These are phyloP conservation scores for Thalassophryne amazonica DNA, from an alignment of 2,797 vertebrate genomes.

Conservation along the genomic window DNA sequence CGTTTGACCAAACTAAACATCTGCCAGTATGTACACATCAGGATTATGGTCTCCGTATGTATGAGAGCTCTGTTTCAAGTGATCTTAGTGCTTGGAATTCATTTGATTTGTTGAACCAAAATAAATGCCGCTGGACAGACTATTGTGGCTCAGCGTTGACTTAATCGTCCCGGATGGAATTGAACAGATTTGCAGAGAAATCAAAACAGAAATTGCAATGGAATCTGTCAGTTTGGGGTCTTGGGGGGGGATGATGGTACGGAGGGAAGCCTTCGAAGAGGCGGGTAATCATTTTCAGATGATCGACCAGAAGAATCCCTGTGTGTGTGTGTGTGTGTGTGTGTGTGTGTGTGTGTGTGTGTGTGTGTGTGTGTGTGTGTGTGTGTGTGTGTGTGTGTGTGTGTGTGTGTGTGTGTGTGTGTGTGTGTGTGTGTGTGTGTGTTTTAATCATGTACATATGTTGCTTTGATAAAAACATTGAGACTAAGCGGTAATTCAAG, in stretches of 20 bases:
- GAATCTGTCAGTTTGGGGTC: constrained; percentile 77
- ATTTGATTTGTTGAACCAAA: constrained; percentile 67
- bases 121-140: constrained; percentile 58
- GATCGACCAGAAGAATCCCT: constrained; percentile 66
- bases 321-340: constrained; percentile 27
- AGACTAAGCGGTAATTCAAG: constrained; percentile 42
- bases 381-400: constrained; percentile 12
- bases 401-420: neutral
- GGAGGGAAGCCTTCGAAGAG: constrained; percentile 70
- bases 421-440: constrained; percentile 7
- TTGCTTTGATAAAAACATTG: constrained; percentile 44
- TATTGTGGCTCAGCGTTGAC: constrained; percentile 60
- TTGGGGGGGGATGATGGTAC: constrained; percentile 56
- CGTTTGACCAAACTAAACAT: constrained; percentile 38
- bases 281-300: constrained; percentile 82
- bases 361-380: neutral
- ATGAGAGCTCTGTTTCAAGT: constrained; percentile 55
- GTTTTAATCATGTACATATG: constrained; percentile 18
- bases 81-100: constrained; percentile 62
- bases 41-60: constrained; percentile 43
- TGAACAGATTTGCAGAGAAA: constrained; percentile 72
- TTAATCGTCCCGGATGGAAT: constrained; percentile 73
- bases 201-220: constrained; percentile 81
- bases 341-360: constrained; percentile 11
- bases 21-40: constrained; percentile 42